phyloP scores from a whole-genome alignment of 1,140 invertebrate genomes.

The Brachionus paranguensis region DNA sequence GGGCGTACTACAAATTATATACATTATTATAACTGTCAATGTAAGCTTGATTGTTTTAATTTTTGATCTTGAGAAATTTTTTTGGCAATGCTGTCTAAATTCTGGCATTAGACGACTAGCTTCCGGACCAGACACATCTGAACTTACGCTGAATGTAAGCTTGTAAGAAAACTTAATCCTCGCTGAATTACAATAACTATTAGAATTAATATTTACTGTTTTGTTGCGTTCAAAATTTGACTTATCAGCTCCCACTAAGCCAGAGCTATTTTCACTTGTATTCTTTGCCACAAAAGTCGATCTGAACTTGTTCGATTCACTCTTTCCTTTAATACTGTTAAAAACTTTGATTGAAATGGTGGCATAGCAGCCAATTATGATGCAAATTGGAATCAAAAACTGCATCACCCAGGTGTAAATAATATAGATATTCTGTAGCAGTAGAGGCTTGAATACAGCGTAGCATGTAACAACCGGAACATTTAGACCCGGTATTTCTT shows the following conservation, averaged over 20 bases:
- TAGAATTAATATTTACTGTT: not conserved
- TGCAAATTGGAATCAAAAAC: slow-evolving; percentile 10
- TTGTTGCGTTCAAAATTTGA: not conserved
- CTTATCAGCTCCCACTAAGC: not conserved
- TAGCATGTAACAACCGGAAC: not conserved
- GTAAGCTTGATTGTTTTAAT: slow-evolving; percentile 73
- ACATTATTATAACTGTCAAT: slow-evolving; percentile 67
- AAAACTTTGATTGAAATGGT: slow-evolving; percentile 8
- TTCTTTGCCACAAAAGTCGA: not conserved
- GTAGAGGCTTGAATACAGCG: not conserved
- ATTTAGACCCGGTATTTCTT: not conserved
- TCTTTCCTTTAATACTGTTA: slow-evolving; percentile 3
- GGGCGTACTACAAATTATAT: slow-evolving; percentile 67
- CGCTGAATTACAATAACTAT: not conserved
- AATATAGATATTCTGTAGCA: not conserved
- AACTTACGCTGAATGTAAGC: not conserved
- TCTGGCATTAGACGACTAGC: not conserved
- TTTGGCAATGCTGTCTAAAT: slow-evolving; percentile 31
- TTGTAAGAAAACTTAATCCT: not conserved
- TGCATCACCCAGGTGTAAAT: slow-evolving; percentile 37
- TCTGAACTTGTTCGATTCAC: not conserved
- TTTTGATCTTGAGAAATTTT: slow-evolving; percentile 53
- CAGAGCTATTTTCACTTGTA: not conserved
- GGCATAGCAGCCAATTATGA: slow-evolving; percentile 23
- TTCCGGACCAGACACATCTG: not conserved